phyloP scores from a whole-genome alignment of 2,797 vertebrate genomes.

The Pteropus rufus region DNA sequence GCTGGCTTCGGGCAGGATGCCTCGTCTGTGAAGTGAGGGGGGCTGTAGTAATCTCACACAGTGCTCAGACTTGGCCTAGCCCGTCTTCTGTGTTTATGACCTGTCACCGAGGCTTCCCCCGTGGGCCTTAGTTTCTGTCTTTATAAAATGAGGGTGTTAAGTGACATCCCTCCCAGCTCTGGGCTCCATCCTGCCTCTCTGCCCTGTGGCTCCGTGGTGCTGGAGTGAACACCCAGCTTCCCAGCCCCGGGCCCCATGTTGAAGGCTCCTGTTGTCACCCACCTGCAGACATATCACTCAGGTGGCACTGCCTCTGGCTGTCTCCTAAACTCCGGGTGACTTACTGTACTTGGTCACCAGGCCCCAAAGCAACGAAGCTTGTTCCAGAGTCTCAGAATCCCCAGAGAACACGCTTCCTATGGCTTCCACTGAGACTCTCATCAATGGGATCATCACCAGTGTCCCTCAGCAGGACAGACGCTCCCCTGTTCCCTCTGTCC shows the following conservation, averaged over 20 bases:
- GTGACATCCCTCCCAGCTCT: neutral
- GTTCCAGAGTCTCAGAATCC: neutral
- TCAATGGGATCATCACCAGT: rapidly evolving
- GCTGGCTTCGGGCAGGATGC: neutral
- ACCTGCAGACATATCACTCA: neutral
- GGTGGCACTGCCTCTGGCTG: neutral
- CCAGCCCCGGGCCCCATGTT: neutral
- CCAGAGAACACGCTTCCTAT: rapidly evolving
- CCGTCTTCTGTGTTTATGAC: rapidly evolving
- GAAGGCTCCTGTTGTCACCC: neutral
- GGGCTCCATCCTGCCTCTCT: neutral
- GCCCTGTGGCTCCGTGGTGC: neutral
- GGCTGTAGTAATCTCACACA: rapidly evolving
- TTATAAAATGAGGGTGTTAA: rapidly evolving
- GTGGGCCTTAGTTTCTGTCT: neutral
- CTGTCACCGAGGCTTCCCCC: rapidly evolving
- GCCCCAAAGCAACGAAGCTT: neutral
- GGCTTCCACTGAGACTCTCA: neutral
- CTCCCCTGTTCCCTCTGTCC: neutral
- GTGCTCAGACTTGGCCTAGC: rapidly evolving
- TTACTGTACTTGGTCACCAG: neutral
- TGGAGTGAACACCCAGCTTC: neutral
- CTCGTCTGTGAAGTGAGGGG: neutral
- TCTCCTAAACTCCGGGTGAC: neutral
- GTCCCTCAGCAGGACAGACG: rapidly evolving